A percentile compares a stretch with the other conserved stretches of the same genome.
Conservation (phyloP, 2,113 vertebrate genomes). For the Propithecus coquereli region DNA sequence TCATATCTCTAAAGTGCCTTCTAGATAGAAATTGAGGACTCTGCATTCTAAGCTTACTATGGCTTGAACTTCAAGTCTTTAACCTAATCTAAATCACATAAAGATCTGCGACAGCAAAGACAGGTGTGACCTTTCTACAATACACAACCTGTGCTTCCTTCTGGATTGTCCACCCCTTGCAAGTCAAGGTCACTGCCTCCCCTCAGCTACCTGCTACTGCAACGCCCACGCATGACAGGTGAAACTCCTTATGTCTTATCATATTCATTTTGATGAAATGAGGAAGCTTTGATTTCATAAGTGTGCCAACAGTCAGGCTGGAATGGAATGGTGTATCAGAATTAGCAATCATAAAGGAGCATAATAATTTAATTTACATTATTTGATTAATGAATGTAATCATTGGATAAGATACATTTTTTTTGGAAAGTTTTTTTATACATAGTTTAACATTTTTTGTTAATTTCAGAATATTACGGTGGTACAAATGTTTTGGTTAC, state of each 20-base stretch:
- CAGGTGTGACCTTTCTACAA: background rate
- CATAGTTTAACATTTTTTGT: too few relatives aligned
- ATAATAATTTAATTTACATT: background rate
- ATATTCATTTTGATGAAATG: background rate
- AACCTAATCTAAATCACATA: background rate
- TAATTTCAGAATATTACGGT: too few relatives aligned
- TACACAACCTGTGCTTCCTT: background rate
- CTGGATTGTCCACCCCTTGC: background rate
- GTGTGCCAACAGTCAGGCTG: background rate
- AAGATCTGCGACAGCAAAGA: background rate
- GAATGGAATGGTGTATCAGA: background rate
- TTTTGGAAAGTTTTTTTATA: too few relatives aligned
- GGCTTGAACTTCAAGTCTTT: slow-evolving; percentile 12
- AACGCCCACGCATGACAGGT: background rate
- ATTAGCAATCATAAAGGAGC: background rate
- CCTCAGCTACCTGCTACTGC: background rate
- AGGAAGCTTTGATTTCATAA: slow-evolving; percentile 11
- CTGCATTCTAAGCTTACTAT: background rate
- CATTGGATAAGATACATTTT: background rate
- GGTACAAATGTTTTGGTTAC: too few relatives aligned
- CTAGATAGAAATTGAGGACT: background rate
- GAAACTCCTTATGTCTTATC: slow-evolving; percentile 46
- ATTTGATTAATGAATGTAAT: background rate
- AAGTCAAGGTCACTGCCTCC: background rate
- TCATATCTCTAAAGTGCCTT: background rate